Evolutionary conservation across 2,797 vertebrate genomes (phyloP).

Genomic region (Silurus lanzhouensis): DNA sequence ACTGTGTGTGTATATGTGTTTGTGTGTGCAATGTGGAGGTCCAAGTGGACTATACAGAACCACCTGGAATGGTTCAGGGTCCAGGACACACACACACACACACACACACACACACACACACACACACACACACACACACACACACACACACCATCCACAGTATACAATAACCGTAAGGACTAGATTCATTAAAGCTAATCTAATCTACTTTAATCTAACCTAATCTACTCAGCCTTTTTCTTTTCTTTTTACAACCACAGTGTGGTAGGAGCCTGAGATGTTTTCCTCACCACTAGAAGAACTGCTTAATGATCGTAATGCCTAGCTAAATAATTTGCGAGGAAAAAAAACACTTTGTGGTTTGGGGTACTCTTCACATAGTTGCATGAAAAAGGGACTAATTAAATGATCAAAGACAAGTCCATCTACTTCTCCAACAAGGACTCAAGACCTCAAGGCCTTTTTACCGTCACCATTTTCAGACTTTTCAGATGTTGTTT

Average conservation of each 20-base stretch:
- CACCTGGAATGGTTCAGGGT: not conserved
- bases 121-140: slow-evolving; percentile 21
- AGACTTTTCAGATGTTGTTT: slow-evolving; percentile 52
- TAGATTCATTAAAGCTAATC: slow-evolving; percentile 27
- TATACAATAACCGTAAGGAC: slow-evolving; percentile 5
- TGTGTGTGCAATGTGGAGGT: slow-evolving; percentile 56
- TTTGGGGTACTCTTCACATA: slow-evolving; percentile 43
- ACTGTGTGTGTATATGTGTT: slow-evolving; percentile 57
- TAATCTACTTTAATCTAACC: not conserved
- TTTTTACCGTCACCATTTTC: slow-evolving; percentile 35
- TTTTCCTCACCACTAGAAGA: slow-evolving; percentile 31
- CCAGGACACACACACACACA: not conserved
- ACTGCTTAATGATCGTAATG: slow-evolving; percentile 42
- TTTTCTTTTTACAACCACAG: not conserved
- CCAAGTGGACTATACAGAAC: slow-evolving; percentile 24
- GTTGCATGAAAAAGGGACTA: slow-evolving; percentile 51
- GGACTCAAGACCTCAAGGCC: slow-evolving; percentile 27
- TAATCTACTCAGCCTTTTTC: slow-evolving; percentile 19
- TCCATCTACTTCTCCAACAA: slow-evolving; percentile 31
- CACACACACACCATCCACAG: slow-evolving; percentile 6
- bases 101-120: slow-evolving; percentile 9
- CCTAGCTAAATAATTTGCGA: slow-evolving; percentile 49
- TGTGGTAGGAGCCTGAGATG: not conserved
- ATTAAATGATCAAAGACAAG: slow-evolving; percentile 50
- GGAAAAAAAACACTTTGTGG: slow-evolving; percentile 43